These are phyloP conservation scores for Brachionus sp. DNA, from an alignment of 1,140 invertebrate genomes.

Conservation along the genomic window DNA sequence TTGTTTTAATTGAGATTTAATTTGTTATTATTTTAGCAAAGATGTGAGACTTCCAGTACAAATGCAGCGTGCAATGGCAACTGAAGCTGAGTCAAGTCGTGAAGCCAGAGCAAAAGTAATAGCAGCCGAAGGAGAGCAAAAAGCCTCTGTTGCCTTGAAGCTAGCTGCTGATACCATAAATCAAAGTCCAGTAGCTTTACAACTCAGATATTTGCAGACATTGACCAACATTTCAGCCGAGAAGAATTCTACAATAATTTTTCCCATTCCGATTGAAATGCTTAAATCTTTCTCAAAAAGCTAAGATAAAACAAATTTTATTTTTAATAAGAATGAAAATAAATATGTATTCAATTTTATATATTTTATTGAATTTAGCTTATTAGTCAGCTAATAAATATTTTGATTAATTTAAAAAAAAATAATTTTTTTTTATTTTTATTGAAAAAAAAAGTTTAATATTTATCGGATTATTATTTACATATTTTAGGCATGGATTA, in stretches of 20 bases:
- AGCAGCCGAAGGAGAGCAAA: conserved; percentile 47
- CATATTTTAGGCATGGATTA: not conserved
- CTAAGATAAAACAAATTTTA: not conserved
- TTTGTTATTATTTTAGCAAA: conserved; percentile 21
- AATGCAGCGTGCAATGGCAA: conserved; percentile 55
- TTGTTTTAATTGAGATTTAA: not conserved
- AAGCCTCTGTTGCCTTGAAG: conserved; percentile 44
- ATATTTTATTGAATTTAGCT: not conserved
- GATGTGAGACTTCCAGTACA: conserved; percentile 51
- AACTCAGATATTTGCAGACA: conserved; percentile 74
- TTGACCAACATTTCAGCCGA: conserved; percentile 90
- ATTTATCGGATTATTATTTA: not conserved
- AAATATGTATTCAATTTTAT: not conserved
- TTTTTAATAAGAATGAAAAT: not conserved
- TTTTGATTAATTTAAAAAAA: no score
- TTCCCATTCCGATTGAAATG: conserved; percentile 88
- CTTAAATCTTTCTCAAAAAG: conserved; percentile 59
- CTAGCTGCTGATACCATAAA: conserved; percentile 41
- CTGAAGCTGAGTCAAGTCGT: conserved; percentile 54
- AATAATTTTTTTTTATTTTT: no score
- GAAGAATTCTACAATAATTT: conserved; percentile 96
- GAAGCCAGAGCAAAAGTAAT: conserved; percentile 55
- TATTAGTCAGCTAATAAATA: not conserved
- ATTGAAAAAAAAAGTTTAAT: no score
- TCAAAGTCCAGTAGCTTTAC: conserved; percentile 71